Evolutionary conservation across 1,140 invertebrate species (phyloP), one percentile per base, ranked within the genome.

Genomic region (Hylaeus anthracinus): DNA sequence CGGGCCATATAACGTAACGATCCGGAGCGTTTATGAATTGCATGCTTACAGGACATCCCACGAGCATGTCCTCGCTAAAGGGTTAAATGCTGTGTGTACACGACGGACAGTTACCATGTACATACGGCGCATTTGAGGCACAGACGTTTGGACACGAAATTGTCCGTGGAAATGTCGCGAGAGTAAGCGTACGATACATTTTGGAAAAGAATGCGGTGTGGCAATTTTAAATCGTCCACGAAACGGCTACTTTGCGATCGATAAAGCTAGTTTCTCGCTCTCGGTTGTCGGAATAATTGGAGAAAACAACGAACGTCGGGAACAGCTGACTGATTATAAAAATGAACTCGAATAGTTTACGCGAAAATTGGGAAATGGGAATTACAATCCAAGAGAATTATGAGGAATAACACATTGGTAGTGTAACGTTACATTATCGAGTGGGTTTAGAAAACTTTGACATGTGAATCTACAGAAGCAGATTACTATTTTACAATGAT

Each of bases 51-150:
- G 61, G 58, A 74, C 39, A 63, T 37, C 69, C n/a, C 63, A 39
- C 39, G 43, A 55, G 65, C 78, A 56, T 64, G 69, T 39, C 37
- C 63, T 84, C 75, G 41, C 61, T n/a, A 48, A 72, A 74, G 60
- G 75, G 76, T 76, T 82, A 79, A 60, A 75, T 43, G 58, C 61
- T 43, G n/a, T 72, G 63, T 75, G 79, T 76, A 72, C 72, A 79
- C 39, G 10, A 6, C 51, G 56, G 14, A 61, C 72, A 9, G 37
- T 79, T 86, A 75, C 73, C 64, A 51, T 77, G 64, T 63, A 60
- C 63, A 63, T 55, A 55, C 55, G 55, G 53, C 66, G 72, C 51
- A 10, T 9, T 2, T 51, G 51, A 8, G 70, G 41, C 37, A 37
- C 67, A 37, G 14, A 39, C 65, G 63, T 37, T 76, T 15, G 48